These are phyloP conservation scores for Lagorchestes hirsutus DNA, from an alignment of 2,797 vertebrate genomes.

Conservation along the genomic window DNA sequence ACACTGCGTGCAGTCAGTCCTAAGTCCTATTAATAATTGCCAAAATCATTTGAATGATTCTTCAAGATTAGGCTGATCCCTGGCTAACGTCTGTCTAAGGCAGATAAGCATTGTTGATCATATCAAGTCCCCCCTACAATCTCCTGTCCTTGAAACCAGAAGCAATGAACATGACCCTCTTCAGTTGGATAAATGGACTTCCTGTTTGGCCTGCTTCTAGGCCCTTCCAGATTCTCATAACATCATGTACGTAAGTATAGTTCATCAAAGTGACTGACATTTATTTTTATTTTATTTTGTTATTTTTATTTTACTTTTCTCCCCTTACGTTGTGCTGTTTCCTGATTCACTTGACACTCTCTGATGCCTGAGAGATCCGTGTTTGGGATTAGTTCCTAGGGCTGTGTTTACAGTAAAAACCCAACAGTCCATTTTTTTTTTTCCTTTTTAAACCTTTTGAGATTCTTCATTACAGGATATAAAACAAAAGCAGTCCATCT, in stretches of 20 bases:
- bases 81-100: constrained; percentile 87
- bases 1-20: constrained; percentile 87
- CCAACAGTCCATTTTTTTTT: constrained; percentile 86
- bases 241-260: constrained; percentile 98
- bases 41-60: constrained; percentile 89
- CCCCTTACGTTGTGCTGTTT: constrained; percentile 86
- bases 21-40: constrained; percentile 88
- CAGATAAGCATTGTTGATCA: constrained; percentile 87
- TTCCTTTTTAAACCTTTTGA: constrained; percentile 86
- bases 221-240: constrained; percentile 91
- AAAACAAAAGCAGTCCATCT: constrained; percentile 89
- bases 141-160: constrained; percentile 86
- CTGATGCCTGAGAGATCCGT: constrained; percentile 90
- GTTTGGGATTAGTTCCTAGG: constrained; percentile 87
- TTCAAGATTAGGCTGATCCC: constrained; percentile 87
- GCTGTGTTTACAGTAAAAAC: constrained; percentile 89
- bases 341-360: constrained; percentile 89
- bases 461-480: constrained; percentile 89
- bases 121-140: constrained; percentile 85
- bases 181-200: constrained; percentile 90
- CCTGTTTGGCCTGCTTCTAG: constrained; percentile 89
- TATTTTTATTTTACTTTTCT: constrained; percentile 83
- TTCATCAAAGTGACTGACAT: constrained; percentile 91
- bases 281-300: constrained; percentile 87
- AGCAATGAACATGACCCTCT: constrained; percentile 85